A percentile compares a stretch with the other conserved stretches of the same genome.
Evolutionary conservation across 92 coral and sea anemone genomes (phyloP).

Genomic region (Diadumene lineata): DNA sequence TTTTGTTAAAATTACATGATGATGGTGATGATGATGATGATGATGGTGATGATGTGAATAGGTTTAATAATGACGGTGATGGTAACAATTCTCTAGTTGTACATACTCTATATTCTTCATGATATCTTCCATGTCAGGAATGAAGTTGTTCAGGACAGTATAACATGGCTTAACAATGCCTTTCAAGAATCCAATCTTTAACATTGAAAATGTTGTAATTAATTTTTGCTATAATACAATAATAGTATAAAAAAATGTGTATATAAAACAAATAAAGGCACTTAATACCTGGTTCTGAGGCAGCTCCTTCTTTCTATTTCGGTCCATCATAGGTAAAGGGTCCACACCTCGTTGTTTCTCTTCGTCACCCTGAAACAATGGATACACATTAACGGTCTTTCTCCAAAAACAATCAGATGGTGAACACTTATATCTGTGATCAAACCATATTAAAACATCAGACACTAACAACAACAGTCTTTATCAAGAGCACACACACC

Average conservation of each 20-base stretch:
- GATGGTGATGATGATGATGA: not conserved
- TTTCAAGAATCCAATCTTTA: conserved; percentile 72
- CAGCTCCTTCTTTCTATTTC: conserved; percentile 75
- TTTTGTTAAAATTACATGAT: not conserved
- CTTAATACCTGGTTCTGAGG: conserved; percentile 84
- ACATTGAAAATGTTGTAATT: too few relatives aligned
- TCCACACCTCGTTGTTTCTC: conserved; percentile 78
- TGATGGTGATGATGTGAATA: not conserved
- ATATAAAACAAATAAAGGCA: too few relatives aligned
- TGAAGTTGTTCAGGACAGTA: conserved; percentile 45
- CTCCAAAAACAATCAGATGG: not conserved
- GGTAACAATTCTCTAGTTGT: not conserved
- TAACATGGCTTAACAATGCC: conserved; percentile 86
- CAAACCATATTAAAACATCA: too few relatives aligned
- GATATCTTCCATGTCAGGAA: conserved; percentile 57
- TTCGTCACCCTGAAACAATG: conserved; percentile 73
- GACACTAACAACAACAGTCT: too few relatives aligned
- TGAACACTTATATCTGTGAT: too few relatives aligned
- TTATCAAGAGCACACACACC: conserved; percentile 35
- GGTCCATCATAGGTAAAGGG: conserved; percentile 90
- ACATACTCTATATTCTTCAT: conserved; percentile 73
- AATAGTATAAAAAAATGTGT: not conserved
- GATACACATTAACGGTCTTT: not conserved
- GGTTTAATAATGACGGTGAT: not conserved
- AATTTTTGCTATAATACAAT: not conserved